Evolutionary conservation across 2,113 vertebrate species (phyloP), one percentile per base, ranked within the genome.

Genomic region (Colaptes auratus): DNA sequence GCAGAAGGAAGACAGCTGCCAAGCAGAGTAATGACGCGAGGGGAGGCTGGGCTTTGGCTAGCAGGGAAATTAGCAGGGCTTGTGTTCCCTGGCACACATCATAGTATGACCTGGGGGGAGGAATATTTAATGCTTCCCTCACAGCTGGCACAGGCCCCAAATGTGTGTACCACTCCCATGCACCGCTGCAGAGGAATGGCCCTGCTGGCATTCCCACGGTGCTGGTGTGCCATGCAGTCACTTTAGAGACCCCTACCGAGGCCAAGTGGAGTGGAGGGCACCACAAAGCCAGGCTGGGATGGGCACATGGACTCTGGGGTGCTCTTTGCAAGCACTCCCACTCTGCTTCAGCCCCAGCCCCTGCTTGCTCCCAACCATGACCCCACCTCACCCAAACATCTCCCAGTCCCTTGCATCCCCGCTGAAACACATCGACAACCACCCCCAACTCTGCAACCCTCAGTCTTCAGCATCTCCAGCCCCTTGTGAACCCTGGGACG

Each of bases 1-100:
- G n/a, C 81, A 33, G 39, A 9, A 90, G 73, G 77, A 64, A 50
- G 74, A 92, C 88, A 84, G 92, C 95, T 90, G 95, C 90, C 88
- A 65, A 58, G 83, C 88, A 60, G 76, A 53, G 65, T 20, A 64
- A 90, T 93, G 88, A 80, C 61, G 75, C 82, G 74, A 15, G 42
- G 39, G 50, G 65, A 82, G 79, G 75, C 90, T 35, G 86, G 75
- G 82, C 72, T 58, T 63, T 0, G 28, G 35, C 84, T 78, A 9
- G 2, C 72, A 52, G 89, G 92, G 87, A 95, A 79, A 93, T 69
- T 13, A 27, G 7, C 21, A 21, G 85, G 24, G 76, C 4, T 80
- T 5, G 44, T 23, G 10, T 30, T 84, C 76, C 42, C 73, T 10
- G 0, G 33, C 0, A 18, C 33, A 25, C 15, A 28, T 3, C 14